Conservation (phyloP, 2,888 invertebrate genomes). For the Oegoconia quadripuncta region DNA sequence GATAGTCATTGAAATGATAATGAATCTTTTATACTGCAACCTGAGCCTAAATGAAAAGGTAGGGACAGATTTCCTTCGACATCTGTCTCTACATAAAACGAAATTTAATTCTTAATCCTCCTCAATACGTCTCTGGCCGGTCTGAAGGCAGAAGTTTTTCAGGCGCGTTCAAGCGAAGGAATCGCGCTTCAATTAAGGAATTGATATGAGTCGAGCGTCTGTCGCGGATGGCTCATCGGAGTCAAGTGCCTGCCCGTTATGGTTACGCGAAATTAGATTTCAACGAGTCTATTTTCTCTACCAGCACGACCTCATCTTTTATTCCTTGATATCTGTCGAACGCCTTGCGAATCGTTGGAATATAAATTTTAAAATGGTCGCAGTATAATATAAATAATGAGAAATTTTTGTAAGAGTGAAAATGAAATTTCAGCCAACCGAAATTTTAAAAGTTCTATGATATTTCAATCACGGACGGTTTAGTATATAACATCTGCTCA, state of each 20-base stretch:
- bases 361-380: background rate
- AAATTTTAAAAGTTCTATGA: too few species aligned
- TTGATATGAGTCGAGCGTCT: constrained; percentile 73
- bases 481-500: too few species aligned
- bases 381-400: background rate
- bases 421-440: background rate
- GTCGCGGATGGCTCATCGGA: constrained; percentile 73
- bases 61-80: background rate
- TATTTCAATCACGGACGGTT: too few species aligned
- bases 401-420: constrained; percentile 7
- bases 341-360: constrained; percentile 21
- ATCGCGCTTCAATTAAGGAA: constrained; percentile 68
- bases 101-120: background rate
- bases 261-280: constrained; percentile 80
- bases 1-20: too few species aligned
- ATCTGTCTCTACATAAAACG: background rate
- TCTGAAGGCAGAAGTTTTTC: constrained; percentile 34
- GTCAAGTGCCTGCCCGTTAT: constrained; percentile 70
- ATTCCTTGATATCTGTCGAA: constrained; percentile 57
- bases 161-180: constrained; percentile 52
- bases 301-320: constrained; percentile 55
- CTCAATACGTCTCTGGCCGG: background rate
- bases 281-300: constrained; percentile 72
- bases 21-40: too few species aligned
- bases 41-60: too few species aligned